Percentiles rank a stretch among this genome's conserved stretches.
Evolutionary conservation across 2,797 vertebrate genomes (phyloP).

Genomic region (Mus minutoides): DNA sequence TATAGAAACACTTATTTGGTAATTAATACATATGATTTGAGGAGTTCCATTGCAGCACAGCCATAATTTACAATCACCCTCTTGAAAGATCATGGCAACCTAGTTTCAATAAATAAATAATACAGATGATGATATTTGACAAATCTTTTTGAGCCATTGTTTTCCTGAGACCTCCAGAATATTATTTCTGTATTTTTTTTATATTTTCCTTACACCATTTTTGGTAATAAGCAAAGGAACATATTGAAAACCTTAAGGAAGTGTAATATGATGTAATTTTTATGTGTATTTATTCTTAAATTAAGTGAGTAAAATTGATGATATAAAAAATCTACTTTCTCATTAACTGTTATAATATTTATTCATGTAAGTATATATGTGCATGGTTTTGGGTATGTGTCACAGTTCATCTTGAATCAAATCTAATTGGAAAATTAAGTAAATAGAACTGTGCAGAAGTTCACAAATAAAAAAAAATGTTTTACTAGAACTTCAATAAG

Average conservation of each 20-base stretch:
- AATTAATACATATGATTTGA: neutral
- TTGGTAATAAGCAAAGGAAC: neutral
- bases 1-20: neutral
- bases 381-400: neutral
- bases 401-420: neutral
- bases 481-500: neutral
- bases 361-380: neutral
- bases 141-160: neutral
- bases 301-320: neutral
- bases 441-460: neutral
- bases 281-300: neutral
- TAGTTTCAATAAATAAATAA: neutral
- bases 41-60: neutral
- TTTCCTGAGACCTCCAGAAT: neutral
- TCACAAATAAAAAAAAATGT: neutral
- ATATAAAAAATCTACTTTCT: neutral
- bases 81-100: neutral
- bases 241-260: neutral
- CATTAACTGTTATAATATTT: neutral
- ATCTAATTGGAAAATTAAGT: conserved; percentile 10
- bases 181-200: neutral
- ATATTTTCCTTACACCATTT: neutral
- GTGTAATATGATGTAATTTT: neutral
- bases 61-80: neutral
- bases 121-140: neutral